Evolutionary conservation across 2,113 vertebrate genomes (phyloP), one percentile per base, ranked within the genome.

Genomic region (Baryphthengus martii): DNA sequence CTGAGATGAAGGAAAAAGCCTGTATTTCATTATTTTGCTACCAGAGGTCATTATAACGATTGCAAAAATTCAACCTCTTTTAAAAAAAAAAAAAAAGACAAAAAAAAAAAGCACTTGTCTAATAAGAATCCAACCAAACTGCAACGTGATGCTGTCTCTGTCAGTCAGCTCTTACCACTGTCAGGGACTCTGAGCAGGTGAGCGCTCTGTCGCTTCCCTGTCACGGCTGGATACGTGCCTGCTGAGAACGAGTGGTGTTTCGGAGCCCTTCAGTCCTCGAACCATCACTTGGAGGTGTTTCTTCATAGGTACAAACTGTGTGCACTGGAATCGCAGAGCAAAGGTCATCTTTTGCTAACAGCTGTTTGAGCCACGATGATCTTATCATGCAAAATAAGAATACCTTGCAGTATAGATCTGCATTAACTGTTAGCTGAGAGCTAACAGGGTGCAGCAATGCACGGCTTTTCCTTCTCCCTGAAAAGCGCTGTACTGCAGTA

Each of bases 61-160:
- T 53, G 70, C 31, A 58, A 40, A 74, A 50, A 24, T 31, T 37
- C 0, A 0, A 28, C 11, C 0, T 3, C 20, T 59, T 15, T 11
- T 61, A 35, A 59, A 23, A 17, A 7, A 21, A 20, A 19, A 50
- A 26, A 50, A 53, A 49, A 10, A 55, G 49, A 15, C n/a, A n/a
- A n/a, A n/a, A n/a, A 44, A 44, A 44, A 45, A 45, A 17, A 19
- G 7, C 19, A 45, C n/a, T 5, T 66, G 68, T 12, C 29, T 44
- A 39, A 53, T 15, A 42, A 53, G 17, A 17, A 40, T 15, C 11
- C 18, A 63, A 19, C 15, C 35, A 44, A 61, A 11, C 7, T 1
- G 5, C 33, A 55, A 3, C 0, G 3, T 0, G 0, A 2, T 37
- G 21, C 31, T 21, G 28, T 13, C 4, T 23, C 7, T 55, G 45